These are phyloP conservation scores for Anastatus disparis DNA, from an alignment of 1,140 invertebrate genomes.

Conservation along the genomic window DNA sequence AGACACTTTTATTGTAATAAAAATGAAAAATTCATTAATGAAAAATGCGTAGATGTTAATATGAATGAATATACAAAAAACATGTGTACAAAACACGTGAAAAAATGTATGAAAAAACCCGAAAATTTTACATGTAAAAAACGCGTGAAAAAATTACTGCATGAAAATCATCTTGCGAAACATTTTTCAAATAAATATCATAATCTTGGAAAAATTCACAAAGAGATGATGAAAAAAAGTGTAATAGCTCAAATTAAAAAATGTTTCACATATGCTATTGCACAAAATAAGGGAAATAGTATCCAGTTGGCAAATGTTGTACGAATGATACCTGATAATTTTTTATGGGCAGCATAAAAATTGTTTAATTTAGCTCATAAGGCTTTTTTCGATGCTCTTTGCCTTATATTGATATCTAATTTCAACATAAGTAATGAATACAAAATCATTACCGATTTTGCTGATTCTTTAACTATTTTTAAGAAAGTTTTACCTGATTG, in stretches of 20 bases:
- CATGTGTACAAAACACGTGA: no score
- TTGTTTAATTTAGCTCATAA: background rate
- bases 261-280: no score
- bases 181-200: background rate
- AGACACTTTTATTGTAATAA: no score
- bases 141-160: no score
- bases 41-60: no score
- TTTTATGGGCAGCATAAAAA: background rate
- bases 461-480: no score
- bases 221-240: background rate
- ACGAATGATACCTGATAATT: background rate
- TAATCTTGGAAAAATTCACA: background rate
- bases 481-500: background rate
- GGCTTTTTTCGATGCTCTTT: background rate
- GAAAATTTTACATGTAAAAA: no score
- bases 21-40: no score
- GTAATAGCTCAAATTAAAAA: background rate
- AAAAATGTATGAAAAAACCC: no score
- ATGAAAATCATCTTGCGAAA: background rate
- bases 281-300: no score
- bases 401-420: background rate
- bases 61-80: no score
- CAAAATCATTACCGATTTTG: background rate
- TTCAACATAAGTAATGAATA: background rate
- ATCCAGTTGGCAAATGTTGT: slow-evolving; percentile 15